Evolutionary conservation across 23 tunicate genomes (phyloP).

Genomic region (Aplidium turbinatum): DNA sequence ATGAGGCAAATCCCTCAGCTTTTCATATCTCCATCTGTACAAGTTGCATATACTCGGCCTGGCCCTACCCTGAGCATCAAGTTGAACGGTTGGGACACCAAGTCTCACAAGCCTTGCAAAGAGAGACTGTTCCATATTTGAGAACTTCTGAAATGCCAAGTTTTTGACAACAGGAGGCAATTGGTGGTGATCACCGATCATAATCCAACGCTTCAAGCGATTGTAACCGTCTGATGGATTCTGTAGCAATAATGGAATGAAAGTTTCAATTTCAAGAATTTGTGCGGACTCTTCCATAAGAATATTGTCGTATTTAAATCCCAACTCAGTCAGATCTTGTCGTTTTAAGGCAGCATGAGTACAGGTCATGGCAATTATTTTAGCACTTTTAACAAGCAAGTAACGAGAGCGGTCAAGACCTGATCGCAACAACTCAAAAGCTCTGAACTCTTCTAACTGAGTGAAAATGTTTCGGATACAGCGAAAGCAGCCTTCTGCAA

Average conservation of each 20-base stretch:
- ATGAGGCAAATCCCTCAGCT: slow-evolving; percentile 89
- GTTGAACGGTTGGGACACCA: slow-evolving; percentile 95
- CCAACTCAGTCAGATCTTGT: slow-evolving; percentile 87
- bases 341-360: slow-evolving; percentile 99
- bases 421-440: slow-evolving; percentile 94
- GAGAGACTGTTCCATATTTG: slow-evolving; percentile 99
- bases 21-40: slow-evolving; percentile 91
- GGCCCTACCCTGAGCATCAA: slow-evolving; percentile 98
- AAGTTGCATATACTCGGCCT: slow-evolving; percentile 83
- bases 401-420: slow-evolving; percentile 98
- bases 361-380: slow-evolving; percentile 99
- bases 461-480: slow-evolving; percentile 93
- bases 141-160: slow-evolving; percentile 96
- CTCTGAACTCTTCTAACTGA: slow-evolving; percentile 96
- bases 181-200: slow-evolving; percentile 99
- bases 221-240: slow-evolving; percentile 99
- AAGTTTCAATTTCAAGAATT: slow-evolving; percentile 98
- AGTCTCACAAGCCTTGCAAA: slow-evolving; percentile 89
- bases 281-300: slow-evolving; percentile 99
- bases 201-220: slow-evolving; percentile 98
- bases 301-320: slow-evolving; percentile 96
- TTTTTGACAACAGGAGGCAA: slow-evolving; percentile 97
- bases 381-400: slow-evolving; percentile 95
- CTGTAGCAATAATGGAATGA: slow-evolving; percentile 92
- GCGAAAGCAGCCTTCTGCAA: slow-evolving; percentile 95